Percentiles rank a stretch among this genome's conserved stretches.
Conservation (phyloP, 2,888 invertebrate genomes). For the Harpalus rufipes region DNA sequence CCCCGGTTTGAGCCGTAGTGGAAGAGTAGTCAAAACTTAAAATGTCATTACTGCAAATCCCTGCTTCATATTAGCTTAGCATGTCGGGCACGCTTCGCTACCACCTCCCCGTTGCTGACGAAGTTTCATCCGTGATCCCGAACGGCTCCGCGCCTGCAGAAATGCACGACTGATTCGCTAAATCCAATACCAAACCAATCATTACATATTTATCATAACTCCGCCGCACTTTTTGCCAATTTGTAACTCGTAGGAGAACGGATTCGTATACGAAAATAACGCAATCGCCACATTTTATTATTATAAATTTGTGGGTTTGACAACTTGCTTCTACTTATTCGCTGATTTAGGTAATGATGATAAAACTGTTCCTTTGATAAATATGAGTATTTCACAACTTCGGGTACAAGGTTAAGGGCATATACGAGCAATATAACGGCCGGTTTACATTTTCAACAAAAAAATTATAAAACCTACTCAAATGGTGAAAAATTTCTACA, state of each 20-base stretch:
- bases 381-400: no score
- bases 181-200: constrained; percentile 4
- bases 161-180: constrained; percentile 41
- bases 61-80: constrained; percentile 72
- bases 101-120: constrained; percentile 64
- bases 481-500: no score
- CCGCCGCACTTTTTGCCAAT: background rate
- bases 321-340: no score
- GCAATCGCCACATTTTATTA: background rate
- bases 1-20: constrained; percentile 61
- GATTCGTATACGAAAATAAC: background rate
- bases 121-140: constrained; percentile 19
- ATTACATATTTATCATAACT: background rate
- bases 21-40: constrained; percentile 73
- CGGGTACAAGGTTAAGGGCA: no score
- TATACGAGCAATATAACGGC: no score
- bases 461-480: no score
- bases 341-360: no score
- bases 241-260: background rate
- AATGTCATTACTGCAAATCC: constrained; percentile 73
- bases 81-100: constrained; percentile 72
- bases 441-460: no score
- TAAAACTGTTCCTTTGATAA: no score
- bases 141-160: constrained; percentile 2
- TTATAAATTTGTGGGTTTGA: no score